Evolutionary conservation across 1,140 invertebrate species (phyloP).

Genomic region (Reticulitermes speratus): DNA sequence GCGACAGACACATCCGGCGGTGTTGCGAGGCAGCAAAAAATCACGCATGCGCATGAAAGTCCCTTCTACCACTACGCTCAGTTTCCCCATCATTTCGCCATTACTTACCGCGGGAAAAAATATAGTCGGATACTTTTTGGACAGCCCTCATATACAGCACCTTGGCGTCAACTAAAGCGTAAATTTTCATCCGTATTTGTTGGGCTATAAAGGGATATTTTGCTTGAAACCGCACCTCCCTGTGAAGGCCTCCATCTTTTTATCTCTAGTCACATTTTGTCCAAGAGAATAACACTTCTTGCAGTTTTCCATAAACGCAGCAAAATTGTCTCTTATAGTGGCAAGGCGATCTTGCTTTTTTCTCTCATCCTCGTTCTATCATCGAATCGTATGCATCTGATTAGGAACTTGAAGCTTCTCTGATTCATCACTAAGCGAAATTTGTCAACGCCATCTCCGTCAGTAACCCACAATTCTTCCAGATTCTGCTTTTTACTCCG

Average conservation of each 20-base stretch:
- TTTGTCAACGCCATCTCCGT: slow-evolving; percentile 48
- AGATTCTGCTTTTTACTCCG: slow-evolving; percentile 49
- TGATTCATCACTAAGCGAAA: slow-evolving; percentile 49
- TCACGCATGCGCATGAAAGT: too few species aligned
- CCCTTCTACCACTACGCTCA: too few species aligned
- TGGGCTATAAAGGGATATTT: too few species aligned
- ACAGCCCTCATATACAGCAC: too few species aligned
- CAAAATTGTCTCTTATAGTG: slow-evolving; percentile 51
- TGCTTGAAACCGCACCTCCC: too few species aligned
- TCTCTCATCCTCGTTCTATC: slow-evolving; percentile 43
- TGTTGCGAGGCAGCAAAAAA: too few species aligned
- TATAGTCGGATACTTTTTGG: too few species aligned
- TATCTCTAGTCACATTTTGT: slow-evolving; percentile 49
- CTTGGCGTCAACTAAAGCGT: too few species aligned
- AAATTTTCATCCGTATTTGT: too few species aligned
- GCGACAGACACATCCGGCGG: too few species aligned
- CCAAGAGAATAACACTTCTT: slow-evolving; percentile 40
- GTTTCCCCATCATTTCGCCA: too few species aligned
- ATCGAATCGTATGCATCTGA: slow-evolving; percentile 52
- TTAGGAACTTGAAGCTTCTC: slow-evolving; percentile 51
- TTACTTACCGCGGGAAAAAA: too few species aligned
- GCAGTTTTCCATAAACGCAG: slow-evolving; percentile 53
- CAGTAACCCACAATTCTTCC: slow-evolving; percentile 49
- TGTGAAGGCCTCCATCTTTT: slow-evolving; percentile 50
- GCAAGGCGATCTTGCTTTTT: slow-evolving; percentile 50